These are phyloP conservation scores for Leptinotarsa tumamoca DNA, from an alignment of 2,888 invertebrate genomes.

Conservation along the genomic window DNA sequence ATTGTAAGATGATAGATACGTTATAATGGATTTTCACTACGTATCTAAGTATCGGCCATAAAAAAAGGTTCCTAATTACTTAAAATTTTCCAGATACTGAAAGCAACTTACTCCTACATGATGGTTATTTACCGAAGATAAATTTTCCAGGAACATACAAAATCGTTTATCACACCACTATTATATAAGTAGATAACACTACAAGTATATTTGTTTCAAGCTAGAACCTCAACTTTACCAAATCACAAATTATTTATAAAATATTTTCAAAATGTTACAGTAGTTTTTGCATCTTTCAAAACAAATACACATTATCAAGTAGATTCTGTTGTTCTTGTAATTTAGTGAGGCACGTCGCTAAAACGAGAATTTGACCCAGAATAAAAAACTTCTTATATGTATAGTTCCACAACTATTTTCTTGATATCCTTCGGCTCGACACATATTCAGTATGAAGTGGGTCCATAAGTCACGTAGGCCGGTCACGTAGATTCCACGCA, in stretches of 20 bases:
- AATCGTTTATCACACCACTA: neutral
- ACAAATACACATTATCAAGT: neutral
- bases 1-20: too few relatives aligned
- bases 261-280: neutral
- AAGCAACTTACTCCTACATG: constrained; percentile 39
- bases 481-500: neutral
- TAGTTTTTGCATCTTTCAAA: too few relatives aligned
- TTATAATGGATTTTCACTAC: too few relatives aligned
- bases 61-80: neutral
- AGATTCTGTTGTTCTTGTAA: neutral
- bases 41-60: neutral
- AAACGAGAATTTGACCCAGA: neutral
- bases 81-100: constrained; percentile 35
- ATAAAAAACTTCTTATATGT: neutral
- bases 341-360: neutral
- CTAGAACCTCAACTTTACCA: neutral
- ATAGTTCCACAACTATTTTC: neutral
- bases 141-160: neutral
- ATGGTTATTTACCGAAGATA: constrained; percentile 31
- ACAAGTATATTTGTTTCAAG: neutral
- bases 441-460: neutral
- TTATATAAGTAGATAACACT: neutral
- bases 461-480: neutral
- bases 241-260: neutral
- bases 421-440: neutral